Evolutionary conservation across 2,113 vertebrate genomes (phyloP), one percentile per base, ranked within the genome.

Genomic region (Dryoscopus gambensis): DNA sequence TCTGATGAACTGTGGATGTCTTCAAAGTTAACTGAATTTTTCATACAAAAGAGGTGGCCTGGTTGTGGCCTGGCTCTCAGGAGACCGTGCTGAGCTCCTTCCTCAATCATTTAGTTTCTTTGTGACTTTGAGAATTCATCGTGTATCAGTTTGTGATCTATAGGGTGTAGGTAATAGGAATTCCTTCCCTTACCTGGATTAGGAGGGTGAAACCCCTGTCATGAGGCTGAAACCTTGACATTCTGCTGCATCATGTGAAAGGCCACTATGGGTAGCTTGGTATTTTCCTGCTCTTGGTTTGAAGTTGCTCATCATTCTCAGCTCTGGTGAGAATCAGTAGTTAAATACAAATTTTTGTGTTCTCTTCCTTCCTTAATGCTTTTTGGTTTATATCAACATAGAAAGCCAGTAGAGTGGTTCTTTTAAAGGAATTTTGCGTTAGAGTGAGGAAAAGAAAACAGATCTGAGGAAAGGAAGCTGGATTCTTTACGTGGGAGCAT

Each of bases 391-490:
- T 63, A 73, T 37, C 31, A 80, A 20, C 47, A 52, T 13, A 39
- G 53, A 57, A 83, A 92, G 17, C 15, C 30, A 70, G 59, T 75
- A 44, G 22, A 63, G 47, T 39, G 25, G 19, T 24, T 71, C 60
- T 84, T 81, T 60, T 70, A 53, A 60, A 84, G 39, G 31, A 78
- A 40, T 87, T 94, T 78, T 75, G 33, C 76, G 71, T 88, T 75
- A 75, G 35, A 53, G 70, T 63, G 68, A 81, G 22, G 56, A 70
- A 90, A 92, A 94, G 79, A 95, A 90, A 93, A 67, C 2, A 94
- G 94, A 95, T 92, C 85, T 92, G 60, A 92, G 65, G 60, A 90
- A 84, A 94, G 76, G 92, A 96, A 95, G 71, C 37, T 46, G 40
- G 46, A 53, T 92, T 82, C 65, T 93, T 60, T 79, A 93, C 7